Evolutionary conservation across 1,140 invertebrate species (phyloP), one percentile per base, ranked within the genome.

Genomic region (Chelonus insularis): DNA sequence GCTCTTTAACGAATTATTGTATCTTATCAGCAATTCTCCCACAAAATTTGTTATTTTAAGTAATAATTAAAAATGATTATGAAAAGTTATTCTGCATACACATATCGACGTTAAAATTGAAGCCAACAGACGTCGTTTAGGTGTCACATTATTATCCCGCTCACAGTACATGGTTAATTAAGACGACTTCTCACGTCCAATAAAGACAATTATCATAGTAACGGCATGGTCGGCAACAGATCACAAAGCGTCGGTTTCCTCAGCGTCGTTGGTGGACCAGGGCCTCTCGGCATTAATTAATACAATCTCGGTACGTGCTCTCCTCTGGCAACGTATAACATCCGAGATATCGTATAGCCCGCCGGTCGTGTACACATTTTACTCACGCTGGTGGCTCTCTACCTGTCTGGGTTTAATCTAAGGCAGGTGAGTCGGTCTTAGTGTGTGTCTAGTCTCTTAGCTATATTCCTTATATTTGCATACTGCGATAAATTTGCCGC

Each of bases 171-270:
- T 56, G 62, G 43, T 21, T 70, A 70, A 71, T 73, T 68, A 70
- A 73, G 68, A 71, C 71, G 51, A 51, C 60, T 60, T 52, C 71
- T 71, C 72, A 71, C 72, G 71, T 73, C 64, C 69, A 60, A 60
- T 60, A 47, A 59, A 66, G 48, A 63, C 71, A 72, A 73, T 73
- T 73, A 73, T 73, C 71, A 66, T 70, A 63, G 70, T 69, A 73
- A 73, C 68, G 65, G 67, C 68, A 57, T 68, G 63, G 70, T 64
- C 64, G 48, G 68, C 65, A 57, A 69, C 70, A 56, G 65, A 72
- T 72, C 70, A 72, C 63, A 58, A 61, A 70, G 62, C 60, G 57
- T 61, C n/a, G n/a, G n/a, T n/a, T n/a, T n/a, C n/a, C n/a, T n/a
- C n/a, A n/a, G n/a, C n/a, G n/a, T n/a, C n/a, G n/a, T n/a, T n/a